Percentiles rank a stretch among this genome's conserved stretches.
Conservation (phyloP, 2,888 invertebrate species). For the Rotaria macrura region DNA sequence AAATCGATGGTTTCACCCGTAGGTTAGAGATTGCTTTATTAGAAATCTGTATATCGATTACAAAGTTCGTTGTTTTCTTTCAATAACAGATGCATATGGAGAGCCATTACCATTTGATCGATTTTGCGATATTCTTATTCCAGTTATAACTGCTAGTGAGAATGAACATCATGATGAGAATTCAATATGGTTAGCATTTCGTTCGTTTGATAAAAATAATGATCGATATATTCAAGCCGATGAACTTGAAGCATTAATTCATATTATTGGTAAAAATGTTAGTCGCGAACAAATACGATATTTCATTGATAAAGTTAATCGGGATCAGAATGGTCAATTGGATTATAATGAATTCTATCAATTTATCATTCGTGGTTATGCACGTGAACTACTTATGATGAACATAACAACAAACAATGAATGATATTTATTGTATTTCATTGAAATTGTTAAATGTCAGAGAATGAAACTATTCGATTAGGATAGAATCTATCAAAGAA, state of each 20-base stretch:
- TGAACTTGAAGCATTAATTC: neutral
- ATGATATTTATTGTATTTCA: too few relatives aligned
- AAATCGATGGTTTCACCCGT: neutral
- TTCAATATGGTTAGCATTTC: neutral
- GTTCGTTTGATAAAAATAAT: neutral
- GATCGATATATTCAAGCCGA: neutral
- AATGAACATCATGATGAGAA: neutral
- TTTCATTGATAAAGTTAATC: neutral
- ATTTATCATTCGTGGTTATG: neutral
- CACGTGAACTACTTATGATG: neutral
- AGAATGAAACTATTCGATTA: too few relatives aligned
- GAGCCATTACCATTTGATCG: neutral
- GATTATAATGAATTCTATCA: neutral
- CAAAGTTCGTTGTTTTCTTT: too few relatives aligned
- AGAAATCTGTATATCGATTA: too few relatives aligned
- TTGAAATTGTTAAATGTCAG: too few relatives aligned
- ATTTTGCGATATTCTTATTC: slow-evolving; percentile 9
- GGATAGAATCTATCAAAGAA: too few relatives aligned
- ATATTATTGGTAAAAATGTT: neutral
- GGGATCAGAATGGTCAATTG: neutral
- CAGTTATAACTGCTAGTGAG: neutral
- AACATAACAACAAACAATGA: neutral
- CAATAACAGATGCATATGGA: neutral
- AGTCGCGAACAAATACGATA: neutral
- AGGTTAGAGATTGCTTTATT: too few relatives aligned